These are phyloP conservation scores for Machimus atricapillus DNA, from an alignment of 2,888 invertebrate species.

Conservation along the genomic window DNA sequence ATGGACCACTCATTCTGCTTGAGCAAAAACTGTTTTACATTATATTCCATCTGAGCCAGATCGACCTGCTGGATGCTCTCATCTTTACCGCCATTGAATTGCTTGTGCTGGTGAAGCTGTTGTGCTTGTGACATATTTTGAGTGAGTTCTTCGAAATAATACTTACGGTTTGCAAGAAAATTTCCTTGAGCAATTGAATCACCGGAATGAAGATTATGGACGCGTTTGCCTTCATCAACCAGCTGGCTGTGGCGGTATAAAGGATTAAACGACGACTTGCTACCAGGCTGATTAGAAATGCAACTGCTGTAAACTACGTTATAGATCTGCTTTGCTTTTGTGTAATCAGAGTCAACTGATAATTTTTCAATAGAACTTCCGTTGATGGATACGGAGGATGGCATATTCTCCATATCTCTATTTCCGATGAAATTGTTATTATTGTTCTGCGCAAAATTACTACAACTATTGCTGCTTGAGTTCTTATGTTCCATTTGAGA, in stretches of 20 bases:
- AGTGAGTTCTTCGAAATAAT: conserved; percentile 32
- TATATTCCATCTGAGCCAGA: conserved; percentile 77
- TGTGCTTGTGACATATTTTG: conserved; percentile 24
- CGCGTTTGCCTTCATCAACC: conserved; percentile 47
- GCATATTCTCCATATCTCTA: neutral
- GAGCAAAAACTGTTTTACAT: conserved; percentile 76
- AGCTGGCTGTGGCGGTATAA: conserved; percentile 49
- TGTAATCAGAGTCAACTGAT: conserved; percentile 60
- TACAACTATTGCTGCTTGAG: neutral
- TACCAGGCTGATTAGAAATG: conserved; percentile 51
- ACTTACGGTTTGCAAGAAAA: conserved; percentile 21
- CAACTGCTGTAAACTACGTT: conserved; percentile 63
- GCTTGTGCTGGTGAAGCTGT: conserved; percentile 40
- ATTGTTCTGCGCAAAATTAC: neutral
- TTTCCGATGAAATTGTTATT: neutral
- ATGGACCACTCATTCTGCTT: conserved; percentile 65
- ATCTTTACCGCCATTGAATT: neutral
- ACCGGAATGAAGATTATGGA: neutral
- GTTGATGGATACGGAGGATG: conserved; percentile 4
- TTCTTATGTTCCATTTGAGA: conserved; percentile 61
- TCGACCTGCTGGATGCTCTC: conserved; percentile 64
- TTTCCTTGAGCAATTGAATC: conserved; percentile 42
- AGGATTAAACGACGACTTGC: conserved; percentile 43
- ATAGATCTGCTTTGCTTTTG: conserved; percentile 52
- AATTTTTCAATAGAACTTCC: conserved; percentile 56